Base-by-base conservation (phyloP, 1,140 invertebrate species). In the Ephestia elutella region DNA sequence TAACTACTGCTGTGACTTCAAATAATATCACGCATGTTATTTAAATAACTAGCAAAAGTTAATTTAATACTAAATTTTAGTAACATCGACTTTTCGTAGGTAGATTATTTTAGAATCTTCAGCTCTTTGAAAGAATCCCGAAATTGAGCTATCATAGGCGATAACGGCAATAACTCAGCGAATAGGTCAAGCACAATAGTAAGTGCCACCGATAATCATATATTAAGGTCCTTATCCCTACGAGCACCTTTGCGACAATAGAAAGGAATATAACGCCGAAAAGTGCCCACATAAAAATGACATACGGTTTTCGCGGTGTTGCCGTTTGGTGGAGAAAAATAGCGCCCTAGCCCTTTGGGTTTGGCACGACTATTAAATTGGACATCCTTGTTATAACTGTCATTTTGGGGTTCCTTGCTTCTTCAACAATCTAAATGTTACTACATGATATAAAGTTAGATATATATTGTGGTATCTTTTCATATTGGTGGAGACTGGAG, bases 221-320 rank as follows among this genome's bases (percentile, higher is more conserved):
- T 84, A 86, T 87, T 87, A 87, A 77, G 70, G 79, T 80, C 81
- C 82, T 87, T 86, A 87, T 87, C 84, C 84, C 80, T 77, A 75
- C 64, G 73, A 84, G 82, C 81, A 87, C 84, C 82, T 87, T 75
- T 73, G 70, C 80, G 74, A 86, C 84, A 87, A 87, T 87, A 76
- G 80, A 80, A 84, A 75, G 71, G 82, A 82, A 87, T 87, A 87
- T 86, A 86, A 82, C 73, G 80, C 75, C 78, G 75, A 85, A 86
- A 86, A 87, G 82, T 86, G 80, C 75, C 74, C 81, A 81, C 80
- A 87, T 87, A 87, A 87, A 87, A 86, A 86, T 87, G 82, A 87
- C 85, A 70, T 82, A 87, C 78, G 77, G 80, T 71, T 64, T 62
- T 62, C 54, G 56, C 62, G 59, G 50, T 28, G 63, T 59, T 49